These are phyloP conservation scores for Acestrorhynchus altus DNA, from an alignment of 2,797 vertebrate genomes.

Conservation along the genomic window DNA sequence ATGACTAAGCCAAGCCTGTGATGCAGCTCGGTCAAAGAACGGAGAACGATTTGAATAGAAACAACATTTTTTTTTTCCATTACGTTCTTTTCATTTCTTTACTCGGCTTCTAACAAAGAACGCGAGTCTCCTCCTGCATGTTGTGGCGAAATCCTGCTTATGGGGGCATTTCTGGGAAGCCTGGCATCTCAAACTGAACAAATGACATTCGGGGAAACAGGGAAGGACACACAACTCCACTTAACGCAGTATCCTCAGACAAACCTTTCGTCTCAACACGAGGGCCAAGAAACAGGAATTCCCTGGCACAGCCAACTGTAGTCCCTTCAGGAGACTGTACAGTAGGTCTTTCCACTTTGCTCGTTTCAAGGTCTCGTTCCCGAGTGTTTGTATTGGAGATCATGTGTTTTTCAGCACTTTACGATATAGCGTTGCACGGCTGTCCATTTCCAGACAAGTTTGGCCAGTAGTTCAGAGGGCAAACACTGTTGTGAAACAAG, in stretches of 20 bases:
- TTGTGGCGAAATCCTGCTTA: slow-evolving; percentile 40
- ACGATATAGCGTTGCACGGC: slow-evolving; percentile 57
- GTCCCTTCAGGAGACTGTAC: slow-evolving; percentile 38
- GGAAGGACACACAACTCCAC: slow-evolving; percentile 6
- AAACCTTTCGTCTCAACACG: slow-evolving; percentile 15
- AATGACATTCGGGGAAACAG: slow-evolving; percentile 12
- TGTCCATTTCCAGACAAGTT: slow-evolving; percentile 68
- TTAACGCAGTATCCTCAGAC: slow-evolving; percentile 41
- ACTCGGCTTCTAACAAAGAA: slow-evolving; percentile 22
- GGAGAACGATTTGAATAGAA: slow-evolving; percentile 18
- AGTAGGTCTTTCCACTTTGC: slow-evolving; percentile 41
- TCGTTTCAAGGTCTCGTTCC: slow-evolving; percentile 42
- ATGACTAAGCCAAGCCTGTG: neutral
- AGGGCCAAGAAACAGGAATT: slow-evolving; percentile 15
- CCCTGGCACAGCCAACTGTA: slow-evolving; percentile 39
- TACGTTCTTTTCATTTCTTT: slow-evolving; percentile 14
- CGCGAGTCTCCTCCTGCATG: neutral
- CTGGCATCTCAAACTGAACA: slow-evolving; percentile 32
- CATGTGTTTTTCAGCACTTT: slow-evolving; percentile 15
- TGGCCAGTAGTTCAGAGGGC: slow-evolving; percentile 59
- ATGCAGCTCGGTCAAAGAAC: neutral
- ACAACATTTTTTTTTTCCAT: slow-evolving; percentile 36
- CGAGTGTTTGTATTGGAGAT: slow-evolving; percentile 51
- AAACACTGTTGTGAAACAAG: slow-evolving; percentile 61
- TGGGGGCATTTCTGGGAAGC: slow-evolving; percentile 32